Base-by-base conservation (phyloP, 2,888 invertebrate species). In the Dryobota labecula region DNA sequence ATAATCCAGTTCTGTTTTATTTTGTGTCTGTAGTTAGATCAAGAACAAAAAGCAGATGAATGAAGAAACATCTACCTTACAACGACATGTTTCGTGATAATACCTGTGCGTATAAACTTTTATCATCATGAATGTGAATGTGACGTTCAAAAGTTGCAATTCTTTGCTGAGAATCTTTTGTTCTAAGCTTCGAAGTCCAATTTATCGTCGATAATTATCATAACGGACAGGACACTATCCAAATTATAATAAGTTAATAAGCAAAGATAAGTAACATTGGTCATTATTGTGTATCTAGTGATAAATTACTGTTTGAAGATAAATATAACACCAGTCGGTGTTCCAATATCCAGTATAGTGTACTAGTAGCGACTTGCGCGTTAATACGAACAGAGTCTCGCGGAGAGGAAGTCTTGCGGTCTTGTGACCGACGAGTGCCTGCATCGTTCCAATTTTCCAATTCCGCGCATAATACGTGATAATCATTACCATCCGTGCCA, bases 361-460 rank as follows among this genome's bases (percentile, higher is more conserved):
- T 58, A 38, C 62, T 70, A 72, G 85, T 70, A 45, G 73, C 45
- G 47, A 45, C 60, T 65, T 72, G 64, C 8, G 60, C 54, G 70
- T 64, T 72, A 61, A 61, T 67, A 58, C 27, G 51, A n/a, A 61
- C 58, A 57, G 27, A 69, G 73, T 54, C 58, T 53, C 71, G 61
- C 74, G 47, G 33, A 60, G 72, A 78, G 73, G 78, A 74, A 78
- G 53, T 66, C 49, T 68, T 68, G 75, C 58, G 73, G 64, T 78
- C 62, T 60, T 73, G 60, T 36, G 66, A 41, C 41, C 20, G 70
- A 51, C 80, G 76, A 74, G 80, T 80, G 80, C 51, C 67, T 70
- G 81, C 78, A 77, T 70, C 78, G 77, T 70, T 62, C 70, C 91
- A 92, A 92, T 92, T 90, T 90, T 90, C 83, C 90, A 92, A 92